A percentile compares a stretch with the other conserved stretches of the same genome.
Evolutionary conservation across 2,888 invertebrate genomes (phyloP).

Genomic region (Drosophila prostipennis): DNA sequence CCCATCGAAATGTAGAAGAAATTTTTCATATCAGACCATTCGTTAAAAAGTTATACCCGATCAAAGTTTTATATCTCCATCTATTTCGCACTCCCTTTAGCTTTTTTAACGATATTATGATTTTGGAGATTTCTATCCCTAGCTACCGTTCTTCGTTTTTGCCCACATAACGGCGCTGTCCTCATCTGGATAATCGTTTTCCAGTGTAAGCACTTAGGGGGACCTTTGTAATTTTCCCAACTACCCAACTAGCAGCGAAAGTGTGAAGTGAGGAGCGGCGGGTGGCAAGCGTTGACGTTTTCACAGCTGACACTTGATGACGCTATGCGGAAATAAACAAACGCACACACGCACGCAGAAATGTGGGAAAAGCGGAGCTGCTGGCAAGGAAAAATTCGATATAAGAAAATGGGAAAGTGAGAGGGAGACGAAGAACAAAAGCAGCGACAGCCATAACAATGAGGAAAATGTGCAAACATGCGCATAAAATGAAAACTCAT

Average conservation of each 20-base stretch:
- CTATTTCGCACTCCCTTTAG: too few relatives aligned
- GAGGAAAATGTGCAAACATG: constrained; percentile 58
- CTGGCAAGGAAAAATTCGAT: constrained; percentile 11
- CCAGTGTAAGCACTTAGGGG: constrained; percentile 67
- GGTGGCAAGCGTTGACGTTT: constrained; percentile 40
- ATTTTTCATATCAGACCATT: too few relatives aligned
- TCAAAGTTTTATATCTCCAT: too few relatives aligned
- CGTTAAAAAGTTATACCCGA: too few relatives aligned
- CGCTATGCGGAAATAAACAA: constrained; percentile 60
- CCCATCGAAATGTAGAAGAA: too few relatives aligned
- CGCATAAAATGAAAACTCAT: constrained; percentile 71
- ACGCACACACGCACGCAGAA: constrained; percentile 17
- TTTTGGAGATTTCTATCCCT: background rate
- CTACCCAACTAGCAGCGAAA: constrained; percentile 56
- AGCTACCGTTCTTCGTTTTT: constrained; percentile 8
- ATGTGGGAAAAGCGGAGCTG: constrained; percentile 22
- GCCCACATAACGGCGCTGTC: constrained; percentile 20
- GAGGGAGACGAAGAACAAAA: background rate
- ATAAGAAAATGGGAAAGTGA: constrained; percentile 8
- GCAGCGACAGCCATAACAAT: constrained; percentile 32
- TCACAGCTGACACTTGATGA: constrained; percentile 66
- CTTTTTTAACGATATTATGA: too few relatives aligned
- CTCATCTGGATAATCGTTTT: constrained; percentile 41
- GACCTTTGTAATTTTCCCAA: constrained; percentile 72
- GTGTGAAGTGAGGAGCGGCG: constrained; percentile 57